Percentiles rank a stretch among this genome's conserved stretches.
phyloP scores from a whole-genome alignment of 2,797 vertebrate species.

The Peromyscus eremicus region DNA sequence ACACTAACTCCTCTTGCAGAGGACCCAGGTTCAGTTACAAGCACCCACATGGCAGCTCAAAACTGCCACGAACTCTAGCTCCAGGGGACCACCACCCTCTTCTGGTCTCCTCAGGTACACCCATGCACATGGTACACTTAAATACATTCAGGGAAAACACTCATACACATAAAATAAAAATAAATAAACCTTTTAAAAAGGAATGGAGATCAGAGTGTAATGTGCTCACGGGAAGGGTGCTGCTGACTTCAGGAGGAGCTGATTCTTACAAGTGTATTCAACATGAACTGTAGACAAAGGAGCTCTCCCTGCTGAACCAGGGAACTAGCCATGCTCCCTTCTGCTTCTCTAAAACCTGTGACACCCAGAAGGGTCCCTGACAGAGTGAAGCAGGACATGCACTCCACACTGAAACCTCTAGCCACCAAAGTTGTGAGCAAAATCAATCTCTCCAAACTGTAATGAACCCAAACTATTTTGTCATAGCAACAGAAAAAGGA shows the following conservation, averaged over 20 bases:
- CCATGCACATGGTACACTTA: background rate
- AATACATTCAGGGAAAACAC: background rate
- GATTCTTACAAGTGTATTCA: background rate
- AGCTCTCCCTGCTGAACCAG: background rate
- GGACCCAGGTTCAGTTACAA: background rate
- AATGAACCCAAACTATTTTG: background rate
- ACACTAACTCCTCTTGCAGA: background rate
- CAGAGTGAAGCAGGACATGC: background rate
- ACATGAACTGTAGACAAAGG: background rate
- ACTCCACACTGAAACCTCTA: background rate
- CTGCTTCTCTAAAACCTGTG: background rate
- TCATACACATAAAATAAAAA: background rate
- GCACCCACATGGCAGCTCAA: background rate
- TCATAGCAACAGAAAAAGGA: background rate
- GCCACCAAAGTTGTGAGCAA: background rate
- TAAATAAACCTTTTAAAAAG: background rate
- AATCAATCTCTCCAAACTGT: background rate
- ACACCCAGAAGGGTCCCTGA: background rate
- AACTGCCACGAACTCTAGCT: background rate
- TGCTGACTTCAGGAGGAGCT: background rate
- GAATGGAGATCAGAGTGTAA: background rate
- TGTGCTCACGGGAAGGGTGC: background rate
- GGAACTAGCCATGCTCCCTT: background rate
- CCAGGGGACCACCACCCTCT: no score
- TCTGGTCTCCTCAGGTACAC: background rate